Evolutionary conservation across 2,113 vertebrate species (phyloP), one percentile per base, ranked within the genome.

Genomic region (Hydrolagus affinis): DNA sequence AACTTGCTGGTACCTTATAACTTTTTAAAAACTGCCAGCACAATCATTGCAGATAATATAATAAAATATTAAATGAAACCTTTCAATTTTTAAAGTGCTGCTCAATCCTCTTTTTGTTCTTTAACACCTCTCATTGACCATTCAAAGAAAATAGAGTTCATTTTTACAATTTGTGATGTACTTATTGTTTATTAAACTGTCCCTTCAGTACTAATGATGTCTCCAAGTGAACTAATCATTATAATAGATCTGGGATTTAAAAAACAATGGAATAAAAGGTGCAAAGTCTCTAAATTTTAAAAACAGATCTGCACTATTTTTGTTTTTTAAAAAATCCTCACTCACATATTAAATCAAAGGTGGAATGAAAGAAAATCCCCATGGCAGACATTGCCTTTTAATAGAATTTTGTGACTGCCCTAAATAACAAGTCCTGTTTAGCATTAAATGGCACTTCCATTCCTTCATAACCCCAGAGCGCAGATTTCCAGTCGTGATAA

Each of bases 401-500:
- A 80, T 64, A 80, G 23, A 80, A 80, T 80, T 62, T 80, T 64
- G 60, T 62, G 2, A 28, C 59, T 15, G 64, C 23, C 14, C 8
- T 25, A 60, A 60, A 60, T 28, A 80, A 64, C 60, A 80, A 64
- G 59, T 62, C 59, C 62, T 25, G 75, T 78, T 78, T 60, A 80
- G 77, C 59, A 64, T 64, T 80, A 80, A 80, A 64, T 66, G 77
- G 77, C 23, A 80, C 59, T 64, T 64, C 25, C 59, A 80, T 64
- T 80, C 77, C 60, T 56, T 80, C 77, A 66, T 66, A 64, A 64
- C 60, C 59, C 23, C 59, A 64, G 60, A 80, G 75, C 57, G 28
- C 77, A 64, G 59, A 64, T 80, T 56, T 80, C 77, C 14, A 64
- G 77, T n/a, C 73, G 30, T 75, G 73, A 75, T 80, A 80, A 64